phyloP scores from a whole-genome alignment of 2,888 invertebrate genomes.

The Pherbina coryleti region DNA sequence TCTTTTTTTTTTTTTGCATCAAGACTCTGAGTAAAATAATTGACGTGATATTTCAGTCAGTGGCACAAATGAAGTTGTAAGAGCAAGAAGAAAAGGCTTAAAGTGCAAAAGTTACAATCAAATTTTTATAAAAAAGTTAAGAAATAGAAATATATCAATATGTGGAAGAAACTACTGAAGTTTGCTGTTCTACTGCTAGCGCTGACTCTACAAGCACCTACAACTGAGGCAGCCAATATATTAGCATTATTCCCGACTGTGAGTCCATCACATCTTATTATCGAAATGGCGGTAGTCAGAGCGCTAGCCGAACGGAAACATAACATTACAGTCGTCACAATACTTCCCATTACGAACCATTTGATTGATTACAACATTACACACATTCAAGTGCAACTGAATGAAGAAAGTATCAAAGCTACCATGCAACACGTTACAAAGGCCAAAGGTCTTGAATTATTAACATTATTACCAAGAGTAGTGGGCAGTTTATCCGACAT shows the following conservation, averaged over 20 bases:
- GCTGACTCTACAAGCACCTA: no score
- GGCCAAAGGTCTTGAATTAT: neutral
- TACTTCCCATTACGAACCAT: slow-evolving; percentile 15
- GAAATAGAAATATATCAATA: no score
- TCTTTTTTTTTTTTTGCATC: no score
- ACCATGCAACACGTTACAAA: neutral
- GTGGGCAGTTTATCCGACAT: neutral
- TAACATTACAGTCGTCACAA: slow-evolving; percentile 52
- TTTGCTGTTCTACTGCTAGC: no score
- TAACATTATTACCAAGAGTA: neutral
- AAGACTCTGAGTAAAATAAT: no score
- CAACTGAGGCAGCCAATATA: slow-evolving; percentile 43
- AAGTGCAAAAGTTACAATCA: no score
- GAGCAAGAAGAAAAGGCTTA: no score
- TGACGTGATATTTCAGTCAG: no score
- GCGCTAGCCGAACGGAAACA: slow-evolving; percentile 52
- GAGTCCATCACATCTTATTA: slow-evolving; percentile 51
- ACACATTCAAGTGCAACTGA: slow-evolving; percentile 35
- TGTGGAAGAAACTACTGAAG: no score
- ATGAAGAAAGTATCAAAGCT: neutral
- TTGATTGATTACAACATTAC: neutral
- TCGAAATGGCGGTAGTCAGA: slow-evolving; percentile 51
- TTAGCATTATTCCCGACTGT: slow-evolving; percentile 51
- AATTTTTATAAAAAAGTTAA: no score
- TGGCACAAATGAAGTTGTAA: no score